These are phyloP conservation scores for Sinotaia quadrata DNA, from an alignment of 2,888 invertebrate species.

Conservation along the genomic window DNA sequence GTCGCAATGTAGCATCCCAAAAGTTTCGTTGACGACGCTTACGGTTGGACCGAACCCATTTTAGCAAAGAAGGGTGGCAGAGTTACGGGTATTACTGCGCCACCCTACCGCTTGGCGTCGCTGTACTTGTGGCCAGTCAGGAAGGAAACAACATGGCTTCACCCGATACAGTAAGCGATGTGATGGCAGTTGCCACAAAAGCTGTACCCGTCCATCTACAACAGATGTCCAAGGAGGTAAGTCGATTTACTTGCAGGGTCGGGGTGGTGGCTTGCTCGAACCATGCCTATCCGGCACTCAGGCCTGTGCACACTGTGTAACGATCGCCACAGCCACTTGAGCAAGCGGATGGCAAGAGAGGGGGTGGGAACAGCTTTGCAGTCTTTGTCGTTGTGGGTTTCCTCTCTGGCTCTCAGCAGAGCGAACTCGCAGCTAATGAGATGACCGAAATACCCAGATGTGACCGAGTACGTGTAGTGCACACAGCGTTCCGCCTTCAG, in stretches of 20 bases:
- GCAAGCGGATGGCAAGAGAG: slow-evolving; percentile 29
- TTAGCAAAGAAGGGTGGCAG: slow-evolving; percentile 9
- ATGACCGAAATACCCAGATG: slow-evolving; percentile 37
- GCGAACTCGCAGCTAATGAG: slow-evolving; percentile 25
- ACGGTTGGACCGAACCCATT: not conserved
- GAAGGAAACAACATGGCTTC: slow-evolving; percentile 50
- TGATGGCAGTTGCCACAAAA: slow-evolving; percentile 40
- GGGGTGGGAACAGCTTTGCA: slow-evolving; percentile 25
- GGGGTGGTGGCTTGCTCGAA: slow-evolving; percentile 28
- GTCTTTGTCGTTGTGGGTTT: slow-evolving; percentile 27
- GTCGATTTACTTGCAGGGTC: slow-evolving; percentile 29
- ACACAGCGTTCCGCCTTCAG: slow-evolving; percentile 10
- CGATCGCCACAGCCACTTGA: slow-evolving; percentile 20
- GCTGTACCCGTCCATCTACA: slow-evolving; percentile 49
- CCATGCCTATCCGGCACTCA: slow-evolving; percentile 28
- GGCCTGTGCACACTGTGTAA: slow-evolving; percentile 25
- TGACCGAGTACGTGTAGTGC: slow-evolving; percentile 25
- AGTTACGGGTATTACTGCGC: slow-evolving; percentile 38
- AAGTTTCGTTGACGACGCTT: not conserved
- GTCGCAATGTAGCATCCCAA: not conserved
- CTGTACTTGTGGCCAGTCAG: slow-evolving; percentile 38
- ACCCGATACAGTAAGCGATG: slow-evolving; percentile 47
- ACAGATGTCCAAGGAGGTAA: slow-evolving; percentile 51
- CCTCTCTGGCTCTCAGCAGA: slow-evolving; percentile 26
- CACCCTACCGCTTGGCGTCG: slow-evolving; percentile 49